Conservation (phyloP, 2,888 invertebrate species). For the Agrilus cyanescens region DNA sequence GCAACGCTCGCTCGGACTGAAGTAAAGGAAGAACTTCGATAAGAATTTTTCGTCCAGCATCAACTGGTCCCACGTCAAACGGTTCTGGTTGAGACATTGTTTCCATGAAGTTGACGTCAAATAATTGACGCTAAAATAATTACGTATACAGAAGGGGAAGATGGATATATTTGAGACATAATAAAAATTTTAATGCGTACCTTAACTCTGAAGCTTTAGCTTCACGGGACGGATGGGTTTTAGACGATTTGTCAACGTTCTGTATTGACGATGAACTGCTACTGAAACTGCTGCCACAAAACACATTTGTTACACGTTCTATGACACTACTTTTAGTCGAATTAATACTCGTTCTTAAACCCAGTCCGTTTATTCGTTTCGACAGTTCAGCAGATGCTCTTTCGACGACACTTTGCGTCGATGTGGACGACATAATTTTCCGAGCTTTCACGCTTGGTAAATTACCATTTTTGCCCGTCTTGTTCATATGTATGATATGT, state of each 20-base stretch:
- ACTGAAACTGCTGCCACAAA: slow-evolving; percentile 50
- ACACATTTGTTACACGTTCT: slow-evolving; percentile 77
- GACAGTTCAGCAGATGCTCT: slow-evolving; percentile 82
- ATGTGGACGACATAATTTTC: slow-evolving; percentile 61
- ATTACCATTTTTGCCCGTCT: too few relatives aligned
- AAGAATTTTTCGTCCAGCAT: slow-evolving; percentile 78
- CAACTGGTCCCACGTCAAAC: slow-evolving; percentile 60
- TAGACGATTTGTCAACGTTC: background rate
- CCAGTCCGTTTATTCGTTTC: slow-evolving; percentile 75
- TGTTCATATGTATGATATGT: too few relatives aligned
- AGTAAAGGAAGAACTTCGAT: slow-evolving; percentile 34
- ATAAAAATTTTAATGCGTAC: too few relatives aligned
- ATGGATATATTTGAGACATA: too few relatives aligned
- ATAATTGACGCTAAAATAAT: background rate
- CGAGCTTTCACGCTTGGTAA: too few relatives aligned
- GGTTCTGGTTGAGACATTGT: slow-evolving; percentile 40
- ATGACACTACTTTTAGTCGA: slow-evolving; percentile 54
- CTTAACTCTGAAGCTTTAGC: background rate
- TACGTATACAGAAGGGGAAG: too few relatives aligned
- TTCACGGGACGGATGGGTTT: background rate
- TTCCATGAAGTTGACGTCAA: slow-evolving; percentile 19
- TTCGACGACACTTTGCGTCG: slow-evolving; percentile 83
- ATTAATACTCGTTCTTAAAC: slow-evolving; percentile 33
- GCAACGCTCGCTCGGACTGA: slow-evolving; percentile 58
- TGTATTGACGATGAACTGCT: background rate